A percentile compares a stretch with the other conserved stretches of the same genome.
Evolutionary conservation across 2,888 invertebrate species (phyloP).

Genomic region (Sepioteuthis lessoniana): DNA sequence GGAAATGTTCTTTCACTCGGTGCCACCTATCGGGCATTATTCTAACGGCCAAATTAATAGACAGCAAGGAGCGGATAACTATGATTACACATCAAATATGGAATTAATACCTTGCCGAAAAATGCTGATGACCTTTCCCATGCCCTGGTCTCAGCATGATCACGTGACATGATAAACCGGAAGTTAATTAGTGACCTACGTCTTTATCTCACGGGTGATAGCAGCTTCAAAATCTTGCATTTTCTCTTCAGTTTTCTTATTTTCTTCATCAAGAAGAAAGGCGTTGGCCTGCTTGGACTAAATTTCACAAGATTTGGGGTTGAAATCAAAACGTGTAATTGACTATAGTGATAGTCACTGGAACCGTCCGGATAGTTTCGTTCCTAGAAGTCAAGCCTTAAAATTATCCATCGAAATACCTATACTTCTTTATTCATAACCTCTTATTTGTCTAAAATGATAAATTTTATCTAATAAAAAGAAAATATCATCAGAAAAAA

Average conservation of each 20-base stretch:
- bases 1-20: not conserved
- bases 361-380: too few relatives aligned
- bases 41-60: not conserved
- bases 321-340: not conserved
- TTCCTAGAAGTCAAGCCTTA: too few relatives aligned
- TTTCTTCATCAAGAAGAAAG: not conserved
- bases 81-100: not conserved
- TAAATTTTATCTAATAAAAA: too few relatives aligned
- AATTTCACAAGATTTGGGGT: too few relatives aligned
- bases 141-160: not conserved
- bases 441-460: too few relatives aligned
- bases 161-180: not conserved
- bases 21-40: not conserved
- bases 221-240: not conserved
- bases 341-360: not conserved
- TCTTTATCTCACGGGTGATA: not conserved
- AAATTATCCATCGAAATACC: too few relatives aligned
- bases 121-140: not conserved
- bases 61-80: conserved; percentile 5
- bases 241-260: not conserved
- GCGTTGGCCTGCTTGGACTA: not conserved
- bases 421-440: too few relatives aligned
- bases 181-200: not conserved
- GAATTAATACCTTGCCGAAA: not conserved
- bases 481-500: too few relatives aligned